A percentile compares a stretch with the other conserved stretches of the same genome.
These are phyloP conservation scores for Stegodyphus dumicola DNA, from an alignment of 1,140 invertebrate genomes.

Conservation along the genomic window DNA sequence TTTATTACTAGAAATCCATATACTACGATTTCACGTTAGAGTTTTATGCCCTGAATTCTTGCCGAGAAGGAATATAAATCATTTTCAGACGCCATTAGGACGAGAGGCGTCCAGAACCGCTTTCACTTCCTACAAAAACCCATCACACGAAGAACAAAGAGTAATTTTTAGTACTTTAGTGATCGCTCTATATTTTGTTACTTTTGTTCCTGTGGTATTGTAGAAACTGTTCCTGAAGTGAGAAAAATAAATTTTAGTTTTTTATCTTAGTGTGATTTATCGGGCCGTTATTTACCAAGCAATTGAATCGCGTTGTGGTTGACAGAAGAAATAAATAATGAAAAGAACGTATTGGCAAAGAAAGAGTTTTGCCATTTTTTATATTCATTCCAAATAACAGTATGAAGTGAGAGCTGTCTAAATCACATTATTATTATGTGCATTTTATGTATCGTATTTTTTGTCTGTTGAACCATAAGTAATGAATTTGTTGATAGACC, in stretches of 20 bases:
- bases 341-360: constrained; percentile 1
- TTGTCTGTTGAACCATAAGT: too few relatives aligned
- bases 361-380: not conserved
- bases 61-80: not conserved
- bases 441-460: too few relatives aligned
- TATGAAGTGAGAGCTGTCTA: too few relatives aligned
- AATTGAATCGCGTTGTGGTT: constrained; percentile 38
- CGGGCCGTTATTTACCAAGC: constrained; percentile 35
- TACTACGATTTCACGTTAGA: too few relatives aligned
- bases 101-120: constrained; percentile 5
- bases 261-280: constrained; percentile 36
- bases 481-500: too few relatives aligned
- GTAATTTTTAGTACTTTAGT: constrained; percentile 27
- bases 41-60: not conserved
- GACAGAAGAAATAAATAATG: constrained; percentile 37
- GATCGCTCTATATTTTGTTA: constrained; percentile 19
- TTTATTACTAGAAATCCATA: too few relatives aligned
- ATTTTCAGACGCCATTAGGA: constrained; percentile 31
- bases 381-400: too few relatives aligned
- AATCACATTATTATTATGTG: too few relatives aligned
- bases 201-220: constrained; percentile 18
- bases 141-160: constrained; percentile 28
- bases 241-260: constrained; percentile 36
- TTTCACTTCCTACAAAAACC: constrained; percentile 20
- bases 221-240: constrained; percentile 4